These are phyloP conservation scores for Solenopsis invicta DNA, from an alignment of 1,140 invertebrate species.

Conservation along the genomic window DNA sequence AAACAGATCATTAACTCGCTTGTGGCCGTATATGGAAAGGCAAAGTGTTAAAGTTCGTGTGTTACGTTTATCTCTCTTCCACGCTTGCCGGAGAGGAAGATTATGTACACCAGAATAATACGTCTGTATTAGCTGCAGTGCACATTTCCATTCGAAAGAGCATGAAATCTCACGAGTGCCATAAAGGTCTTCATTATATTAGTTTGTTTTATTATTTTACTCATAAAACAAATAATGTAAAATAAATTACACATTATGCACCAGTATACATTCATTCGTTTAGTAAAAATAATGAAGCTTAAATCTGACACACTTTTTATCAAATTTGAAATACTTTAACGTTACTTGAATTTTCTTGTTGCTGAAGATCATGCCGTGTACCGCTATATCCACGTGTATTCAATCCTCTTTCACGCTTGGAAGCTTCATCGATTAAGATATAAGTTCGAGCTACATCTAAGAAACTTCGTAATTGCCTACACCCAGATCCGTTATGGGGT, in stretches of 20 bases:
- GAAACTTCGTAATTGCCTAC: slow-evolving; percentile 40
- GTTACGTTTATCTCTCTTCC: slow-evolving; percentile 21
- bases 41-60: slow-evolving; percentile 69
- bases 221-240: background rate
- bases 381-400: background rate
- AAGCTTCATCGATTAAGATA: slow-evolving; percentile 35
- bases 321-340: background rate
- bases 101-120: slow-evolving; percentile 29
- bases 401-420: slow-evolving; percentile 8
- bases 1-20: slow-evolving; percentile 68
- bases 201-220: slow-evolving; percentile 5
- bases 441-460: slow-evolving; percentile 33
- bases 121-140: background rate
- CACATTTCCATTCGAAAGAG: background rate
- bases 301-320: background rate
- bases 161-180: background rate
- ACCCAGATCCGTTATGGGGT: slow-evolving; percentile 32
- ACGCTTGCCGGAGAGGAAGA: slow-evolving; percentile 50
- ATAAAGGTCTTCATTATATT: background rate
- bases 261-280: background rate
- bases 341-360: background rate
- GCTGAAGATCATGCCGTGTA: background rate
- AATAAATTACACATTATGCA: background rate
- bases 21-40: slow-evolving; percentile 40
- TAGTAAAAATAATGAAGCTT: background rate